phyloP scores from a whole-genome alignment of 2,888 invertebrate genomes.

The Syrista parreyssii region DNA sequence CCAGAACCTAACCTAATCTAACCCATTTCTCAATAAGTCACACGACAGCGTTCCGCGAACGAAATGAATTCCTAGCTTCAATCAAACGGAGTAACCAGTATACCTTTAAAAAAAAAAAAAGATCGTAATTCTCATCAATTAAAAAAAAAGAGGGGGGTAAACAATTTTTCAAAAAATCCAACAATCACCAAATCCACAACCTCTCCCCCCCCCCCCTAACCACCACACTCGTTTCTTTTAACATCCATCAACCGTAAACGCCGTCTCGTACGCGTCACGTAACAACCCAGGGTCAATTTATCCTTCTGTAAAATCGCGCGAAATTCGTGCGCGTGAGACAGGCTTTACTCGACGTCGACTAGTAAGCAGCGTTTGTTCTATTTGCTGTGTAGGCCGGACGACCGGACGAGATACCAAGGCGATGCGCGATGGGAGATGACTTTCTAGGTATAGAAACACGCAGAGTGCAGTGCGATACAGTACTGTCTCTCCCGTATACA shows the following conservation, averaged over 20 bases:
- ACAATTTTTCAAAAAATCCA: background rate
- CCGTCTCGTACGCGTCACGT: background rate
- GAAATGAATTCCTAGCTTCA: background rate
- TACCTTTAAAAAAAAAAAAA: background rate
- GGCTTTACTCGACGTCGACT: background rate
- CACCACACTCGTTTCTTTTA: background rate
- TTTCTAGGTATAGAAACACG: conserved; percentile 39
- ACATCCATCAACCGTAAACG: background rate
- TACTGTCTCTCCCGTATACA: background rate
- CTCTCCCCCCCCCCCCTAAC: background rate
- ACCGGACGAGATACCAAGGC: conserved; percentile 14
- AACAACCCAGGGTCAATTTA: background rate
- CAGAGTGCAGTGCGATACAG: conserved; percentile 26
- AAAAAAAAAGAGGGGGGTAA: background rate
- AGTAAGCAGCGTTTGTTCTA: background rate
- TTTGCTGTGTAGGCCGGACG: conserved; percentile 18
- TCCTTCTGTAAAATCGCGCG: background rate
- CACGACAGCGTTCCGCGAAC: background rate
- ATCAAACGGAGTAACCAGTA: background rate
- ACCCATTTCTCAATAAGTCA: background rate
- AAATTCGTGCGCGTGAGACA: background rate
- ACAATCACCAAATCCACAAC: background rate
- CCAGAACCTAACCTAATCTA: background rate
- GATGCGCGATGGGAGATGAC: conserved; percentile 34
- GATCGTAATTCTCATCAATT: background rate